Base-by-base conservation (phyloP, 1,140 invertebrate species). In the Trissolcus basalis region DNA sequence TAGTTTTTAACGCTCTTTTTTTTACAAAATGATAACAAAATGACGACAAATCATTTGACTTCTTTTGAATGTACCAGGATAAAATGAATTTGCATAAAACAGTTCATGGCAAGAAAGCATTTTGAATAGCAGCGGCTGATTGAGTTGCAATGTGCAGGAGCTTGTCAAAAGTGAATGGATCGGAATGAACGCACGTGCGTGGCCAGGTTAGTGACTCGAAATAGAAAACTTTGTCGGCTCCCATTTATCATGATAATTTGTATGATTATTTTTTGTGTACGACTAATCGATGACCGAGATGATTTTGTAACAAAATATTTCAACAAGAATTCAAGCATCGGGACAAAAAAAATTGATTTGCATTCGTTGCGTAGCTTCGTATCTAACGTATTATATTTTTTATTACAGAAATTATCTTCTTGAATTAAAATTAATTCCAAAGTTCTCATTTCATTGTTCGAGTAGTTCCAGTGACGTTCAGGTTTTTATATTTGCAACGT, bases 101-200 rank as follows among this genome's bases (percentile, higher is more conserved):
- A 63, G 69, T 63, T 59, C 64, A 64, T 65, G 69, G 27, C 48
- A 54, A 65, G 60, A 47, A 64, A 72, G 59, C 55, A 60, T 55
- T 60, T 49, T 73, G 70, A 73, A 73, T 65, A 73, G 61, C 47
- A 67, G 58, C 53, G 63, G 63, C 56, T 63, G 19, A 73, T 72
- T 53, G 50, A 43, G 54, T 55, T 32, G 65, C 54, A 48, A 60
- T 68, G 63, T 67, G 19, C 6, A 61, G 69, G 54, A 78, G 68
- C 67, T 64, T 44, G 70, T 80, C 56, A 70, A 58, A 55, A 43
- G 77, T 73, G 58, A 76, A 78, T 77, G 63, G 78, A 75, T 69
- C 60, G 53, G 55, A 80, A 80, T 81, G 54, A 72, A 63, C 61
- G 48, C 68, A 60, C 43, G 41, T 65, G 77, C 60, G 53, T 61